Percentiles rank a stretch among this genome's conserved stretches.
These are phyloP conservation scores for Apostichopus japonicus DNA, from an alignment of 35 echinoderm and acorn worm genomes.

Conservation along the genomic window DNA sequence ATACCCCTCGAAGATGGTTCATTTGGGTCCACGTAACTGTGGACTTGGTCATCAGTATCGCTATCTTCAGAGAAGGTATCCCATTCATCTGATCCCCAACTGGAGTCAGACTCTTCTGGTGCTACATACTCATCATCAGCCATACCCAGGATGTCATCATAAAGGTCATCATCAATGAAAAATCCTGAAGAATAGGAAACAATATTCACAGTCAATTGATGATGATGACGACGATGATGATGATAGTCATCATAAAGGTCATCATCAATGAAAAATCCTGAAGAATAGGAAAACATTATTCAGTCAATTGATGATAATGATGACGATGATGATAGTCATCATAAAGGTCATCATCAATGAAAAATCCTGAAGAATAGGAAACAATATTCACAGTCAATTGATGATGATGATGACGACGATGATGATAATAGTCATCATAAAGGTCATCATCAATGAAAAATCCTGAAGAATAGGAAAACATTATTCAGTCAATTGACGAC, in stretches of 20 bases:
- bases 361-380: slow-evolving; percentile 69
- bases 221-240: no score
- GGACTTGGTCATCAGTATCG: slow-evolving; percentile 76
- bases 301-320: no score
- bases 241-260: slow-evolving; percentile 81
- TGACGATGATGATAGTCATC: no score
- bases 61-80: slow-evolving; percentile 85
- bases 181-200: slow-evolving; percentile 62
- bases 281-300: background rate
- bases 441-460: slow-evolving; percentile 96
- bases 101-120: slow-evolving; percentile 77
- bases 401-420: no score
- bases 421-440: slow-evolving; percentile 69
- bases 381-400: background rate
- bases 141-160: slow-evolving; percentile 81
- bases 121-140: slow-evolving; percentile 73
- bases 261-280: slow-evolving; percentile 94
- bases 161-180: slow-evolving; percentile 93
- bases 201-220: background rate
- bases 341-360: slow-evolving; percentile 92
- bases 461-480: slow-evolving; percentile 48
- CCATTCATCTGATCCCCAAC: slow-evolving; percentile 93
- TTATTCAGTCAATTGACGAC: no score
- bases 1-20: slow-evolving; percentile 62
- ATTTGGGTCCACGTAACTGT: slow-evolving; percentile 79